A percentile compares a stretch with the other conserved stretches of the same genome.
These are phyloP conservation scores for Tarsius wallacei DNA, from an alignment of 2,797 vertebrate genomes.

Conservation along the genomic window DNA sequence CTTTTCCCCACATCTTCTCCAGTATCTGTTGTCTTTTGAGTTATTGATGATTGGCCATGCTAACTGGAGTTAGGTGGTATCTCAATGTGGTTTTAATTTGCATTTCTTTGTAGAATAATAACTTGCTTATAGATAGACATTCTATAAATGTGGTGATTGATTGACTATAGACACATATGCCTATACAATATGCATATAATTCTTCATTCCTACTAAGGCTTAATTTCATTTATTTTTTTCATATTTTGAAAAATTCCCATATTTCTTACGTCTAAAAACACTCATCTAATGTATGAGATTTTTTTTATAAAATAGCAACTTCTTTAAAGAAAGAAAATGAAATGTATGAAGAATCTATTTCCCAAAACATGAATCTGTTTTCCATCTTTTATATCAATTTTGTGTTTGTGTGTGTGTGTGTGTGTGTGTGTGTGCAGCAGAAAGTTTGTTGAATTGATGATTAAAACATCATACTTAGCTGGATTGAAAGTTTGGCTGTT, in stretches of 20 bases:
- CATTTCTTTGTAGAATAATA: no score
- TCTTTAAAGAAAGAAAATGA: slow-evolving; percentile 21
- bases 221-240: slow-evolving; percentile 31
- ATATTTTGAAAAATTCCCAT: not conserved
- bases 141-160: not conserved
- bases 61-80: no score
- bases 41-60: no score
- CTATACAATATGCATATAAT: not conserved
- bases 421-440: not conserved
- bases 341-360: not conserved
- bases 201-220: slow-evolving; percentile 1
- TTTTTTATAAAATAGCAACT: slow-evolving; percentile 28
- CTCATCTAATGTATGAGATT: not conserved
- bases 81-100: no score
- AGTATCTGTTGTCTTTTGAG: no score
- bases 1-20: no score
- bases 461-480: not conserved
- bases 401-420: not conserved
- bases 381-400: not conserved
- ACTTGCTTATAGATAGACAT: not conserved
- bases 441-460: not conserved
- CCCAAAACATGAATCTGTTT: not conserved
- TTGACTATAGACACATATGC: not conserved
- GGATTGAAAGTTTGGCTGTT: not conserved
- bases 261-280: not conserved